Base-by-base conservation (phyloP, 2,888 invertebrate genomes). In the Lasioglossum morio region DNA sequence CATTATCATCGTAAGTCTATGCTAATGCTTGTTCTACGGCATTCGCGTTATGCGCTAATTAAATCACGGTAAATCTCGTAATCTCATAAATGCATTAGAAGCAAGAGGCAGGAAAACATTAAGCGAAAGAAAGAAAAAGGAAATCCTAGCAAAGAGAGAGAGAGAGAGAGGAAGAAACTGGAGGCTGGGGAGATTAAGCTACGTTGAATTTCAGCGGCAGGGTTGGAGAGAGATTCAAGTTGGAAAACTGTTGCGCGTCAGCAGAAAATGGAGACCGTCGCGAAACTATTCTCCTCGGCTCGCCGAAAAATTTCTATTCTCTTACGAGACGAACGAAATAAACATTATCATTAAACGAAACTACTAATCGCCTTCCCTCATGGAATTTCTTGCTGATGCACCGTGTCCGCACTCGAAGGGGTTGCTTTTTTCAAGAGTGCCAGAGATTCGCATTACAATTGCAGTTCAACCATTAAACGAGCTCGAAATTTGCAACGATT, bases 11-110 rank as follows among this genome's bases (percentile, higher is more conserved):
- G 77, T 74, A 76, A 78, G 63, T 85, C 86, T 81, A 86, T 69
- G 80, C 85, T 85, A 85, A 85, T 80, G 48, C 82, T 73, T 77
- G 81, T 66, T 86, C 86, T 82, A 86, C 81, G 86, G 76, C 81
- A 86, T 79, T 86, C 81, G 86, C 70, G 77, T 81, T 81, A 81
- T 81, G 81, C 30, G 81, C 75, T 86, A 86, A 85, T 86, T 85
- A 85, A 86, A 81, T 85, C 86, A 72, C 72, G 72, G 72, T 72
- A 85, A 85, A 85, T 76, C 85, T 85, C 75, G 72, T 79, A 79
- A 85, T 85, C 75, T 72, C 72, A 48, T 79, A 85, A 85, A 85
- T 79, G 85, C 79, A 85, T 85, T 85, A 85, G 85, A 43, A 66
- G 75, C 78, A 78, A 84, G 84, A 85, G 84, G 63, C 72, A 57